Evolutionary conservation across 2,113 vertebrate genomes (phyloP), one percentile per base, ranked within the genome.

Genomic region (Psammodynastes pulverulentus): DNA sequence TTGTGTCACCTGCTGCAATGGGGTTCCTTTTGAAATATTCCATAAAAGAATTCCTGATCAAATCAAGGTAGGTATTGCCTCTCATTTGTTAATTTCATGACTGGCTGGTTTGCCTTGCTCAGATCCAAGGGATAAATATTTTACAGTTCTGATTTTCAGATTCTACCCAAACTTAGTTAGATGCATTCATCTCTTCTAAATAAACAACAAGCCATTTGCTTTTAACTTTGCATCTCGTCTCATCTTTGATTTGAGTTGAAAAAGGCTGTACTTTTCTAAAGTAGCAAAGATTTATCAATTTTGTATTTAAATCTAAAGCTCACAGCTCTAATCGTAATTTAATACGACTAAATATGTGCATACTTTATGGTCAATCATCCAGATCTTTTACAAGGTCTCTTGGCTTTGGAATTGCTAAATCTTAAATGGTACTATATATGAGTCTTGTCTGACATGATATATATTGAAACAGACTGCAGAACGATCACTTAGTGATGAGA

Each of bases 291-390:
- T 96, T 96, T 94, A 72, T 96, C 93, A 94, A 93, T 96, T 97
- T 96, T 90, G 92, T 96, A 92, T 95, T 98, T 97, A 97, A 98
- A 97, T 96, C 94, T 94, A 92, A 94, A 96, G 95, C 93, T 96
- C 79, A 79, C 95, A 96, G 87, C 88, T 93, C 93, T 98, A 97
- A 98, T 98, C 48, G 0, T 95, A 96, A 91, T 98, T 98, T 98
- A 97, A 98, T 97, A 97, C 96, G 95, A 97, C 97, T 97, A 98
- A 98, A 97, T 97, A 96, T 96, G 97, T 97, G 97, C 97, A 97
- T 97, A 97, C 96, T 97, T 97, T 96, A 96, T 95, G 97, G 96
- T 97, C 97, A 97, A 97, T 97, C 97, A 98, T 95, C 94, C 96
- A 97, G 93, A 95, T 97, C 97, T 96, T 97, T 97, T 97, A 95